Base-by-base conservation (phyloP, 2,888 invertebrate genomes). In the Yponomeuta evonymella region DNA sequence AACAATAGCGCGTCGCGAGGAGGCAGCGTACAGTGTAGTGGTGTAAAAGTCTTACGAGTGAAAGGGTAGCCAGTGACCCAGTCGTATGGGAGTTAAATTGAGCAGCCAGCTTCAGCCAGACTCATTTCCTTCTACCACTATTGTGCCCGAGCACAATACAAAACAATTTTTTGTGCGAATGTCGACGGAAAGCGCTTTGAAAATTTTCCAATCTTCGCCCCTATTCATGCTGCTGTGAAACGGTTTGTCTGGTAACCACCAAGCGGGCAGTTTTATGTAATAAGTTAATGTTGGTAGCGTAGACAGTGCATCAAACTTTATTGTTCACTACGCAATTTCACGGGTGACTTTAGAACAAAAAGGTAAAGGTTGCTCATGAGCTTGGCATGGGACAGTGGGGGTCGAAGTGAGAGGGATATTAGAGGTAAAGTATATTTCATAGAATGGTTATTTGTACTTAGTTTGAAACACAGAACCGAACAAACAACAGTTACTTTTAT, bases 131-230 rank as follows among this genome's bases (percentile, higher is more conserved):
- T 85, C 84, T 85, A 83, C 86, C 82, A 80, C 88, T 83, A 91
- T 91, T 91, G 91, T 91, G 82, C 86, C 48, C 84, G 85, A 85
- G 88, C 89, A 90, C 90, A 91, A 92, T 90, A 90, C 90, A 90
- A 90, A 91, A 90, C 89, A 90, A 62, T 89, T 90, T 86, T 75
- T 74, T 81, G 82, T 87, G 87, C 85, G 84, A 89, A 90, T 89
- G 90, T 88, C 88, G 82, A 89, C 90, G 88, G 90, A 90, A 90
- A 89, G 83, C 83, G 87, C 89, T 90, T 89, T 89, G 89, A 90
- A 89, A 88, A 89, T 87, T 89, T 90, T 87, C 89, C 90, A 90
- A 91, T 91, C 88, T 90, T 88, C 87, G 87, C 87, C 81, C 88
- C 88, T 81, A 88, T 90, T 90, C 89, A 87, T 81, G 51, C 15